Base-by-base conservation (phyloP, 2,113 vertebrate genomes). In the Sminthopsis crassicaudata region DNA sequence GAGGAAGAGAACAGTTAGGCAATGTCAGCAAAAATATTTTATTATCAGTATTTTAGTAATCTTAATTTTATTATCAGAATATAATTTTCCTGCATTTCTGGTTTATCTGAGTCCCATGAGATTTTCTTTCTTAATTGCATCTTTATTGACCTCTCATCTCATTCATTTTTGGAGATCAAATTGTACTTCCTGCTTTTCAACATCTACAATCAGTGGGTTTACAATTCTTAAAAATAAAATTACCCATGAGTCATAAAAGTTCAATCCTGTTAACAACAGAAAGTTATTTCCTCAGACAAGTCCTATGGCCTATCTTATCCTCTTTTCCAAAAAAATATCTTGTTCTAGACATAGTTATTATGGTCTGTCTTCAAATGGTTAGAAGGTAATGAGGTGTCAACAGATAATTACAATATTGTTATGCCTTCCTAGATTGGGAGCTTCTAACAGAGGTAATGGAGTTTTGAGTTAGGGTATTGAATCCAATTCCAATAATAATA, bases 341-440 rank as follows among this genome's bases (percentile, higher is more conserved):
- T 53, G 92, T 46, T 92, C 53, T 54, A 51, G 50, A 90, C 27
- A n/a, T 51, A 90, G 1, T 94, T 42, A 92, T 51, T 9, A 9
- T 8, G 90, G 12, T 46, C 26, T 92, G 55, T 91, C 6, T 36
- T 6, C 84, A 92, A 92, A 46, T 67, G 11, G 5, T 0, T 36
- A 42, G 12, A 67, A 92, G 11, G 54, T 90, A 95, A 92, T 12
- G 1, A 84, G 95, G 52, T 36, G 0, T 51, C 50, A 90, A 67
- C 88, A 95, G 30, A 19, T 90, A 88, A 55, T 94, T 96, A 84
- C n/a, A 42, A 42, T 90, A 90, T 25, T 7, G 22, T 91, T 93
- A 54, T 1, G 90, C 6, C 14, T 96, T 24, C 46, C 53, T 96
- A 91, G 90, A 16, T 42, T 16, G 93, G 95, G 95, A 88, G 3